Conservation (phyloP, 2,797 vertebrate genomes). For the Lagorchestes hirsutus region DNA sequence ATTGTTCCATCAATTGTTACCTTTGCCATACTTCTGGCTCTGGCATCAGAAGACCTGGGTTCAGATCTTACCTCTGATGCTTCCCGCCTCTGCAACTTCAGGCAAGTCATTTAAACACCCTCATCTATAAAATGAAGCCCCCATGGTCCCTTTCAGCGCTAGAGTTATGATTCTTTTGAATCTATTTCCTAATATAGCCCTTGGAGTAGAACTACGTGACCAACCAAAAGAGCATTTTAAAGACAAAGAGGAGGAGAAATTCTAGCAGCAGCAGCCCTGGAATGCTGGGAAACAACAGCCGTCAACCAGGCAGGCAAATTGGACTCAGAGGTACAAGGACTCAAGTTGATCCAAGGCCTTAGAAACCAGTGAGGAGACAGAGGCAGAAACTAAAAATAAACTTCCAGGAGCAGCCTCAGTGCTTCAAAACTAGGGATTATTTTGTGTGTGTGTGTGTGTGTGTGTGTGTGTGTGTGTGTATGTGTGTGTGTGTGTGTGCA, state of each 20-base stretch:
- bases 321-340: neutral
- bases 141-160: neutral
- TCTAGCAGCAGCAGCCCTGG: neutral
- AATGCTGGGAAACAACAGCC: neutral
- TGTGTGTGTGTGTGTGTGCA: neutral
- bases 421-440: neutral
- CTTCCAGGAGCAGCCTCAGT: neutral
- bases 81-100: neutral
- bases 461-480: too few species aligned
- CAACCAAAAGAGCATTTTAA: neutral
- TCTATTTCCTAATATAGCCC: neutral
- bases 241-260: neutral
- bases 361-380: neutral
- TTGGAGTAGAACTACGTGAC: neutral
- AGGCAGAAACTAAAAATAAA: neutral
- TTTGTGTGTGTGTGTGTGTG: neutral
- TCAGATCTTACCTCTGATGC: neutral
- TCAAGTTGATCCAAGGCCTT: neutral
- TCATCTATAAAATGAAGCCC: neutral
- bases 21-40: neutral
- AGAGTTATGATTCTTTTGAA: neutral
- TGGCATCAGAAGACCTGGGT: neutral
- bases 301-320: neutral
- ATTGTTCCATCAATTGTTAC: neutral
- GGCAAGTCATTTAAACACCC: neutral